Base-by-base conservation (phyloP, 2,797 vertebrate species). In the Chaenodraco wilsoni region DNA sequence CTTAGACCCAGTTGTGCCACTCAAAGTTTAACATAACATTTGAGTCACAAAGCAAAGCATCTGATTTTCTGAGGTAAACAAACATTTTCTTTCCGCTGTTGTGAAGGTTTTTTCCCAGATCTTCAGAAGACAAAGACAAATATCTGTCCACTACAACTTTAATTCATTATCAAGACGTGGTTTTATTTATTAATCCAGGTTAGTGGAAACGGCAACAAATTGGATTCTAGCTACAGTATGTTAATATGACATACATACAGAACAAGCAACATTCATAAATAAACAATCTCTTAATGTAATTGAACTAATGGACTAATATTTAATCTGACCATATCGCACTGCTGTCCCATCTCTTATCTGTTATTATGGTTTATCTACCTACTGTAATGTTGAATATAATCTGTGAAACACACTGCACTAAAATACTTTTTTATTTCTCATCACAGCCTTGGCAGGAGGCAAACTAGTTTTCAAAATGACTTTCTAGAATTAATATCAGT, bases 291-390 rank as follows among this genome's bases (percentile, higher is more conserved):
- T 49, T 10, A 54, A 23, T 19, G 17, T 13, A 21, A 50, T 21
- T 46, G 1, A 13, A 21, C 31, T 27, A 3, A 61, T 6, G 16
- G 21, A 48, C 17, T 21, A 16, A 14, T 44, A 16, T 2, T 57
- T 10, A 5, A 15, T 71, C 23, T 31, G 44, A 44, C 57, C 46
- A 7, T 37, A 60, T 69, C 68, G 59, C 65, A 14, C 43, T 45
- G 50, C 66, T 14, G 58, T 43, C 33, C 31, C 17, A 1, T 70
- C 45, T 69, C 66, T 58, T 21, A 21, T 21, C 21, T 21, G 84
- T 93, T 89, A 93, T 94, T 92, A 91, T 82, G 74, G 63, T 90
- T 87, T 88, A 83, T 76, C 77, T 21, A 21, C 21, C 21, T 21
- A 19, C 19, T 19, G 19, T 83, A 82, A 87, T 85, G 73, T 46